Percentiles rank a stretch among this genome's conserved stretches.
These are phyloP conservation scores for Melanerpes formicivorus DNA, from an alignment of 2,113 vertebrate species.

Conservation along the genomic window DNA sequence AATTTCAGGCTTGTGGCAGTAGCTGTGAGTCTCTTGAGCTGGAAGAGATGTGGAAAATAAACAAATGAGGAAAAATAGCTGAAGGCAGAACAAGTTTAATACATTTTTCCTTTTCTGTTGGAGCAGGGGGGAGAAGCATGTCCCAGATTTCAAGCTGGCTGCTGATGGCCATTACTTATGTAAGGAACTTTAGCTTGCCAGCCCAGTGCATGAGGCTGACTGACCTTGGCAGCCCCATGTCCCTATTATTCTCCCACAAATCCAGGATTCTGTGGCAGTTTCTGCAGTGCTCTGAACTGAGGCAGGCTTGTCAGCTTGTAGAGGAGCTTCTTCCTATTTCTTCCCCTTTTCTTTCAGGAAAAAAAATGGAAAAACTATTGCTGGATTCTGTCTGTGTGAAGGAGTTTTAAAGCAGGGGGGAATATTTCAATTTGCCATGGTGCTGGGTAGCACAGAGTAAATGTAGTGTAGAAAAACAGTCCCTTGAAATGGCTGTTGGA, in stretches of 20 bases:
- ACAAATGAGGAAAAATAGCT: slow-evolving; percentile 12
- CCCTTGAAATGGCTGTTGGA: background rate
- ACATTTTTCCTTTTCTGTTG: background rate
- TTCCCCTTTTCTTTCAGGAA: background rate
- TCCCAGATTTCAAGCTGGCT: slow-evolving; percentile 32
- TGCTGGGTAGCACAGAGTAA: background rate
- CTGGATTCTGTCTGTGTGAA: background rate
- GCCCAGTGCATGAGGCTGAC: background rate
- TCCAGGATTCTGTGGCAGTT: background rate
- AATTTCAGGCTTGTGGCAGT: background rate
- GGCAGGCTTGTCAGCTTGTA: background rate
- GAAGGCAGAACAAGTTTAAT: slow-evolving; percentile 38
- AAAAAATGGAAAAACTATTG: background rate
- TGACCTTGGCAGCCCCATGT: background rate
- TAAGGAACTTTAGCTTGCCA: slow-evolving; percentile 3
- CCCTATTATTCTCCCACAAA: background rate
- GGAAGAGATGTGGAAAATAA: slow-evolving; percentile 11
- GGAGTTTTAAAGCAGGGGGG: background rate
- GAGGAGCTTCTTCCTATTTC: background rate
- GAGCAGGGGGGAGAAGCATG: background rate
- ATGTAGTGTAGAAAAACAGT: background rate
- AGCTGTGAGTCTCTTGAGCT: background rate
- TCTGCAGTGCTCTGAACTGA: background rate
- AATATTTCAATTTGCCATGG: background rate
- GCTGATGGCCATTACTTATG: background rate